phyloP scores from a whole-genome alignment of 2,113 vertebrate genomes.

The Pollimyrus isidori region DNA sequence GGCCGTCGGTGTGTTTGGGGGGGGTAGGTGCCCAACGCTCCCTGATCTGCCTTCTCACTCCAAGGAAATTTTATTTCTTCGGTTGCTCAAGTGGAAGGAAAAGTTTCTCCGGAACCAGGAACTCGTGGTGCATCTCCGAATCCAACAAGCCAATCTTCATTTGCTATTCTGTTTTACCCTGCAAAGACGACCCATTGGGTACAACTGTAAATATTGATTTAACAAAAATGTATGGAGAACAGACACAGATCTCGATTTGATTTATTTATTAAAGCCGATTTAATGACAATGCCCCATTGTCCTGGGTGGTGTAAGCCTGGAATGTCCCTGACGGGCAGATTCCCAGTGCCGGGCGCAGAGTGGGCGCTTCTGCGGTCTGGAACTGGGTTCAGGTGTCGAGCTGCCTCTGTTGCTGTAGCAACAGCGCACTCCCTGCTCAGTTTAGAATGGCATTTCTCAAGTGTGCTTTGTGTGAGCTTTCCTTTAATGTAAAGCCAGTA shows the following conservation, averaged over 20 bases:
- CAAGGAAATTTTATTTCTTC: background rate
- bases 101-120: background rate
- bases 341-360: background rate
- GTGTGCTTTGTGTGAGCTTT: background rate
- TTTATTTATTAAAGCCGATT: background rate
- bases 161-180: constrained; percentile 19
- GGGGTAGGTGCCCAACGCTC: background rate
- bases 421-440: background rate
- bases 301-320: background rate
- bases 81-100: background rate
- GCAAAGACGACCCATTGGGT: constrained; percentile 5
- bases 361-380: background rate
- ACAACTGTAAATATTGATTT: constrained; percentile 20
- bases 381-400: constrained; percentile 2
- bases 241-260: background rate
- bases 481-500: background rate
- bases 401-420: background rate
- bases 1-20: background rate
- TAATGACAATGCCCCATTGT: constrained; percentile 19
- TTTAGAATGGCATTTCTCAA: background rate
- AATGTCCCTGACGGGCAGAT: background rate
- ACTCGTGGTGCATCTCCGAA: background rate
- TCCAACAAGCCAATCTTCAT: constrained; percentile 3
- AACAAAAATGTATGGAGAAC: constrained; percentile 3
- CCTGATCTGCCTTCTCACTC: background rate